Evolutionary conservation across 1,140 invertebrate genomes (phyloP), one percentile per base, ranked within the genome.

Genomic region (Stegodyphus dumicola): DNA sequence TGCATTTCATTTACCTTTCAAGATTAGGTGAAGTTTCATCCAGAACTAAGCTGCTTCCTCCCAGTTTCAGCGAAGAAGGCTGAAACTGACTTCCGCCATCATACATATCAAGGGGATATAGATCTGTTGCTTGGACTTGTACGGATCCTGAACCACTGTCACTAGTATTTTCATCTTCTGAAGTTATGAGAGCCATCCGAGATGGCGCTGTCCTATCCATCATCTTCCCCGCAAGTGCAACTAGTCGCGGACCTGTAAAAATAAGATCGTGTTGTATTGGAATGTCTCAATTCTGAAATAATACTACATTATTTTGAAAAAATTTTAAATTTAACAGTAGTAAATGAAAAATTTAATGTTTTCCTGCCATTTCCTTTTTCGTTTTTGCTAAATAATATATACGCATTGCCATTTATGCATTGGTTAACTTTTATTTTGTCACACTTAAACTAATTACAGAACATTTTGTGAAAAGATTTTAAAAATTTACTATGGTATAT

Each of bases 91-190:
- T 85, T 18, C 78, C 85, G 13, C 87, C 87, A 33, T 88, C 88
- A 54, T 88, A 88, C 75, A 88, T 87, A 33, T 88, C 88, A 77
- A 88, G 76, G n/a, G 88, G 88, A 51, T 88, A 88, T 17, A 88
- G 73, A 48, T 88, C 88, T 15, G 86, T 77, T 15, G 78, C 81
- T 71, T 88, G 88, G 6, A 88, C 88, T 52, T 88, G 88, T 0
- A 74, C 53, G 1, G 87, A 87, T 10, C 71, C 80, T 5, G 75
- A 79, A n/a, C 77, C 77, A 13, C 71, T 78, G 18, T 74, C 77
- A 18, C 74, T 85, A 9, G 56, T 83, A 70, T 75, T 83, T 51
- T 65, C 81, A 6, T 76, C 73, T 13, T 80, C 74, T 4, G 60
- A n/a, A n/a, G 73, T 18, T 18, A 85, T 85, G 11, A 85, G 81